Conservation (phyloP, 2,888 invertebrate species). For the Eupeodes luniger region DNA sequence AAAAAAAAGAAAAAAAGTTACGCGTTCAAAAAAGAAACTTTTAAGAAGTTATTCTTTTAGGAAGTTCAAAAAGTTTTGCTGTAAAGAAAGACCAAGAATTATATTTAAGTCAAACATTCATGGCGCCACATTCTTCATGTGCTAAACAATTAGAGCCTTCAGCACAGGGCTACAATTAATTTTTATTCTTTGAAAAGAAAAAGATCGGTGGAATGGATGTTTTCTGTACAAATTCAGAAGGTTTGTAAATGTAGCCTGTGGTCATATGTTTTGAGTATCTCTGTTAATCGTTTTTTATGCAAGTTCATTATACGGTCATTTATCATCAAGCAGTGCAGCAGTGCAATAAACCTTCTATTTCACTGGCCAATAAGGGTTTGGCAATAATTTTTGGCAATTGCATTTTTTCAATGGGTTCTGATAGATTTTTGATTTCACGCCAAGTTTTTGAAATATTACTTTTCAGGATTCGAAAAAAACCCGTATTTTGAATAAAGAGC, state of each 20-base stretch:
- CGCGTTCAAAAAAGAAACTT: background rate
- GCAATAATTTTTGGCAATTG: no score
- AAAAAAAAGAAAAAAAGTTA: no score
- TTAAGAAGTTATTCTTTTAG: background rate
- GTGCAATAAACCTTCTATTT: background rate
- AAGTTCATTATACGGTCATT: constrained; percentile 60
- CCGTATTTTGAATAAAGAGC: no score
- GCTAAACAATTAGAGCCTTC: background rate
- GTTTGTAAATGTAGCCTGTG: constrained; percentile 39
- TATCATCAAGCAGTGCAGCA: constrained; percentile 57
- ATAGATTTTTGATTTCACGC: no score
- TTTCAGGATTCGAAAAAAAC: no score
- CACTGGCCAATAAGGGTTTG: no score
- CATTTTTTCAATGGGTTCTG: no score
- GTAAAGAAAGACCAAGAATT: background rate
- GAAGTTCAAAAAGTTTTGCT: background rate
- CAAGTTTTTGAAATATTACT: no score
- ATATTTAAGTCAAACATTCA: background rate
- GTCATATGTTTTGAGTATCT: constrained; percentile 39
- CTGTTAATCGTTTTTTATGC: constrained; percentile 64
- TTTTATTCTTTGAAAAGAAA: background rate
- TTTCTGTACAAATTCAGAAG: background rate
- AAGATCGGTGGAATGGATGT: no score
- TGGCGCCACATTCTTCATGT: constrained; percentile 39
- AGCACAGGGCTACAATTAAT: background rate